Base-by-base conservation (phyloP, 2,888 invertebrate species). In the Lasioglossum vierecki region DNA sequence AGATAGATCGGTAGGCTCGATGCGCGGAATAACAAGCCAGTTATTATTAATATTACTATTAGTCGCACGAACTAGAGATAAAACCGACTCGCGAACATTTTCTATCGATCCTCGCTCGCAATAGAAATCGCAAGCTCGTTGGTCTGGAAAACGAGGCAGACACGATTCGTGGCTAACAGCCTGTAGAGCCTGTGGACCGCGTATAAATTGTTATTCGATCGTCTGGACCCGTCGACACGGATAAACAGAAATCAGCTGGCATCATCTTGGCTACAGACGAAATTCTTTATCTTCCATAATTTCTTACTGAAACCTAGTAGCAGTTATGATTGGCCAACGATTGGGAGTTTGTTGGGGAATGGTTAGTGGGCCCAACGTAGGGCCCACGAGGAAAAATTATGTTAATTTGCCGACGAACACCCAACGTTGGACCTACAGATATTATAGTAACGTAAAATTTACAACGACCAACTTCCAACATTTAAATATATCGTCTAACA, bases 111-210 rank as follows among this genome's bases (percentile, higher is more conserved):
- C 46, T 71, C 26, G 66, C 4, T 22, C n/a, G 72, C 30, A 73
- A 73, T 72, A 26, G 73, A 46, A 79, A 79, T 79, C 73, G 79
- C n/a, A 35, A 9, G 57, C 63, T 73, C 60, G 46, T 30, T 73
- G 79, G 63, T 46, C 79, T 79, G 79, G 79, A 73, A 79, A 79
- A 73, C 79, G 18, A 79, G 73, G 46, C 73, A 66, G 72, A 73
- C 66, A 49, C 46, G 60, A 63, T 83, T 66, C 71, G 44, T 60
- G 68, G 71, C 15, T n/a, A 76, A 85, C 71, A 66, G 72, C 66
- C 73, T 70, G 77, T 30, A 30, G 49, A 77, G 83, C 53, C 30
- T 30, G 60, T 73, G 9, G 73, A n/a, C 73, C 46, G 73, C 35
- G 73, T 79, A 60, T 72, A 73, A 79, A 79, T 73, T 63, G 79